Conservation (phyloP, 2,113 vertebrate genomes). For the Misgurnus mizolepis region DNA sequence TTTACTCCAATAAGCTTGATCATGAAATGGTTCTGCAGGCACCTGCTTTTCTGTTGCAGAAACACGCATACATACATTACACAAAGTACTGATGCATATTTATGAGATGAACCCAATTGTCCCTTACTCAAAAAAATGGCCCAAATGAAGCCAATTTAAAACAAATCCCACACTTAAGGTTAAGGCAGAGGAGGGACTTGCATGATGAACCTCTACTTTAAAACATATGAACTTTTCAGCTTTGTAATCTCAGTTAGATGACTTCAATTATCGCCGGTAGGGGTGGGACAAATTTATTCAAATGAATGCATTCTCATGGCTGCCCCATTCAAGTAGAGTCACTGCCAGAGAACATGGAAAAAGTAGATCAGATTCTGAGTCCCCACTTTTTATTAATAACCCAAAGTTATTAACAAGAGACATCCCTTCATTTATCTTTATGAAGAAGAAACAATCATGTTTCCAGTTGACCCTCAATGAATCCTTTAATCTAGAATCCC, state of each 20-base stretch:
- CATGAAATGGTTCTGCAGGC: constrained; percentile 16
- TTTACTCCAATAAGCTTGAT: constrained; percentile 28
- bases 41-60: constrained; percentile 26
- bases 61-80: neutral
- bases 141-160: constrained; percentile 16
- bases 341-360: neutral
- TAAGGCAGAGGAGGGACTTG: neutral
- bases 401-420: neutral
- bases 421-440: neutral
- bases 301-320: constrained; percentile 11
- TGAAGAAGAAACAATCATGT: neutral
- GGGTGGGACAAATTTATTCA: neutral
- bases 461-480: neutral
- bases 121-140: constrained; percentile 24
- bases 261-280: constrained; percentile 1
- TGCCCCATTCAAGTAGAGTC: neutral
- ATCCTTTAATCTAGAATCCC: neutral
- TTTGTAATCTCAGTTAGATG: constrained; percentile 2
- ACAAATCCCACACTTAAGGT: constrained; percentile 7
- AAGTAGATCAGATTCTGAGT: neutral
- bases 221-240: constrained; percentile 15
- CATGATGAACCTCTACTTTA: constrained; percentile 1
- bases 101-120: constrained; percentile 20
- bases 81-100: constrained; percentile 35
- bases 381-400: neutral